Evolutionary conservation across 2,113 vertebrate genomes (phyloP).

Genomic region (Cepphus grylle): DNA sequence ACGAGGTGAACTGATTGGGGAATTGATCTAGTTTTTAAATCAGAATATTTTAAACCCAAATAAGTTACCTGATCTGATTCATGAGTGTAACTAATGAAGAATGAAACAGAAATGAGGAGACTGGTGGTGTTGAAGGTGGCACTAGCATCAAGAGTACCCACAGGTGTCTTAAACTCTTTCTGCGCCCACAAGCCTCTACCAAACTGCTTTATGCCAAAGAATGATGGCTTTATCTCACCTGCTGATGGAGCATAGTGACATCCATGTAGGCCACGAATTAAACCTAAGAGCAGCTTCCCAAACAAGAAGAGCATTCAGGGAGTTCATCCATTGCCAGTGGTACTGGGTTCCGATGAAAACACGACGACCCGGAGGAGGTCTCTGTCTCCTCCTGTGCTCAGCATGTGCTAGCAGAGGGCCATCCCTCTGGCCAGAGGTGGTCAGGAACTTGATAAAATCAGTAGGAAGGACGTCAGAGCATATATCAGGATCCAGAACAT

Average conservation of each 20-base stretch:
- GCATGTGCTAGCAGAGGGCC: too few relatives aligned
- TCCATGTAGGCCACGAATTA: not conserved
- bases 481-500: not conserved
- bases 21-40: not conserved
- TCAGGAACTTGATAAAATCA: not conserved
- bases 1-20: not conserved
- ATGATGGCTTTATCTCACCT: not conserved
- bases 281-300: not conserved
- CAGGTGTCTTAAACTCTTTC: not conserved
- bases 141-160: not conserved
- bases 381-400: not conserved
- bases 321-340: not conserved
- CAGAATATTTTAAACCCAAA: not conserved
- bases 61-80: not conserved
- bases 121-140: not conserved
- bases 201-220: not conserved
- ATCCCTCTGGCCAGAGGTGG: not conserved
- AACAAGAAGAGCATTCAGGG: not conserved
- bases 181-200: not conserved
- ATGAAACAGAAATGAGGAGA: not conserved
- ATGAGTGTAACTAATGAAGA: not conserved
- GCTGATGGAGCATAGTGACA: not conserved
- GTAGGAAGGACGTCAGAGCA: not conserved
- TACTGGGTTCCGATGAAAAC: not conserved
- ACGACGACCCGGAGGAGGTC: accelerated